Base-by-base conservation (phyloP, 2,113 vertebrate species). In the Daphoenositta chrysoptera region DNA sequence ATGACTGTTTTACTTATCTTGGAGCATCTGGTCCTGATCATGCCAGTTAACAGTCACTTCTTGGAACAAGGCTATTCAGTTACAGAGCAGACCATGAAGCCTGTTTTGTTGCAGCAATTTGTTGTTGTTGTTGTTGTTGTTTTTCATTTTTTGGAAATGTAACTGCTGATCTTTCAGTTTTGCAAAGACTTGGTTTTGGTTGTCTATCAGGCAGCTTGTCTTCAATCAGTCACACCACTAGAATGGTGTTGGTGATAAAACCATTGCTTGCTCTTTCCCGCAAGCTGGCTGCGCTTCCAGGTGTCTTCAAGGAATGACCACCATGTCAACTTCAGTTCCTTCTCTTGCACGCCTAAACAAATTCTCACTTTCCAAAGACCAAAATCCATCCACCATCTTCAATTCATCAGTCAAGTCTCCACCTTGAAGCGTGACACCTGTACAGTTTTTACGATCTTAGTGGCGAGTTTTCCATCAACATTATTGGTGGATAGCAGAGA, bases 381-480 rank as follows among this genome's bases (percentile, higher is more conserved):
- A 92, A 85, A 90, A 88, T 83, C 48, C 63, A 28, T 92, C 84
- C 47, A n/a, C n/a, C 27, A 48, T 68, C 63, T 77, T 73, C 45
- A 65, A 37, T 73, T 77, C 30, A 78, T 1, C 28, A 90, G 92
- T 98, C 98, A 98, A 89, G 97, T 98, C 80, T 99, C 98, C n/a
- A 94, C 93, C 89, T 98, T 99, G 66, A 98, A 92, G 78, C 97
- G 94, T 75, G 98, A 95, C 53, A 97, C 97, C 69, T 98, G 98
- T 20, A 98, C 79, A 54, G 98, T 98, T 97, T 98, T 98, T 85
- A 98, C 61, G 13, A 97, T 98, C 96, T 98, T 99, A 89, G 95
- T 95, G 83, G 90, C 94, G 48, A 97, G 85, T 87, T 98, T 98
- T 93, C 96, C 97, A 92, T 98, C 93, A 44, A 94, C 10, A 11